Conservation (phyloP, 2,797 vertebrate genomes). For the Phrynocephalus vlangalii region DNA sequence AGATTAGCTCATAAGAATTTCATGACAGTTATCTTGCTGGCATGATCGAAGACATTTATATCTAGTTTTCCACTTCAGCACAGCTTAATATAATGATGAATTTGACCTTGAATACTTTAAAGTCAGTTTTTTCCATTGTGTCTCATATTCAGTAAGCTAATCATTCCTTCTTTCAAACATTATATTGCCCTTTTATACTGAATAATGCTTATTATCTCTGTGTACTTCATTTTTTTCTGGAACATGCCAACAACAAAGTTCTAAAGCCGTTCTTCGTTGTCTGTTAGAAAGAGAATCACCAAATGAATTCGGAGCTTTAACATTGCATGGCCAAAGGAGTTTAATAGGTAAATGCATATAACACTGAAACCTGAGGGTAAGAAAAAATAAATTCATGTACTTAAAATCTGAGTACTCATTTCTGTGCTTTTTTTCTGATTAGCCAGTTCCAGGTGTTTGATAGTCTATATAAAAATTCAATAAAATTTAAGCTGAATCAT, state of each 20-base stretch:
- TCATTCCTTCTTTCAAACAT: not conserved
- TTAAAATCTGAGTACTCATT: no score
- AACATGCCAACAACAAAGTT: not conserved
- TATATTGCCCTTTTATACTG: not conserved
- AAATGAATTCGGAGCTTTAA: not conserved
- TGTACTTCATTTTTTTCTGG: not conserved
- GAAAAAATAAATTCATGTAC: no score
- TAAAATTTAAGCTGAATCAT: no score
- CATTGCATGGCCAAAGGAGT: not conserved
- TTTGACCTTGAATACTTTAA: not conserved
- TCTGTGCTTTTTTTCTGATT: no score
- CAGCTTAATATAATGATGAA: conserved; percentile 15
- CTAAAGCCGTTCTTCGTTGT: not conserved
- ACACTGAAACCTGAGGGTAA: no score
- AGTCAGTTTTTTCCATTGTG: not conserved
- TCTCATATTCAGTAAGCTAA: not conserved
- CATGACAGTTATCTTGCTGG: not conserved
- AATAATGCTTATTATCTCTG: not conserved
- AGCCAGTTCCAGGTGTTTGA: no score
- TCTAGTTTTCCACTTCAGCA: not conserved
- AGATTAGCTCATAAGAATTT: conserved; percentile 6
- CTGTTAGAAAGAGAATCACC: not conserved
- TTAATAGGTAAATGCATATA: not conserved
- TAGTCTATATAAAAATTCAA: no score
- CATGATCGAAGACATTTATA: conserved; percentile 21